A percentile compares a stretch with the other conserved stretches of the same genome.
Evolutionary conservation across 2,113 vertebrate genomes (phyloP).

Genomic region (Oncorhynchus keta): DNA sequence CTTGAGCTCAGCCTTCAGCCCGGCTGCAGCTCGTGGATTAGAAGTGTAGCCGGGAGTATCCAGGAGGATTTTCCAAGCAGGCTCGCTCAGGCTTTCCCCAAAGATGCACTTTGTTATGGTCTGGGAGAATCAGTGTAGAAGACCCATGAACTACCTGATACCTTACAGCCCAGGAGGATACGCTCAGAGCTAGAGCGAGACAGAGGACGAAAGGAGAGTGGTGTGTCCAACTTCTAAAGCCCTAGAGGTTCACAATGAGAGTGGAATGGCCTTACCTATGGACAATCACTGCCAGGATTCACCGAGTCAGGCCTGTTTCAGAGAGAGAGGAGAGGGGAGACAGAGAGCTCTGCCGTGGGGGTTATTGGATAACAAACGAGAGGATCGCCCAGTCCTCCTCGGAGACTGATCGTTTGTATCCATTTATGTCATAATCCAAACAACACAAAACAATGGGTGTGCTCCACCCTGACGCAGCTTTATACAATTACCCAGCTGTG

Average conservation of each 20-base stretch:
- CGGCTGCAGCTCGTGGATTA: conserved; percentile 19
- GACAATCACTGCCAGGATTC: neutral
- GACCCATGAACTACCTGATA: neutral
- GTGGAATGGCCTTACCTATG: neutral
- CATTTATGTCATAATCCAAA: conserved; percentile 67
- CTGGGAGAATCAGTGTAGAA: neutral
- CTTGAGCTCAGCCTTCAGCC: neutral
- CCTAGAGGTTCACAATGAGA: neutral
- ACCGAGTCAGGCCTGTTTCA: neutral
- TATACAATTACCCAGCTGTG: conserved; percentile 60
- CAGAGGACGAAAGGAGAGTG: neutral
- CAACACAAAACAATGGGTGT: conserved; percentile 48
- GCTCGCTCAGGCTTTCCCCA: neutral
- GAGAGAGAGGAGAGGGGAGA: neutral
- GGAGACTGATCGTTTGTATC: conserved; percentile 59
- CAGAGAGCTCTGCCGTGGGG: neutral
- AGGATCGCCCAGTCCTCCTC: conserved; percentile 37
- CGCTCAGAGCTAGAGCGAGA: neutral
- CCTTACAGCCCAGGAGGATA: neutral
- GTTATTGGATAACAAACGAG: conserved; percentile 33
- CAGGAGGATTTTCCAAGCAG: neutral
- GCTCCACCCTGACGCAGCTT: conserved; percentile 55
- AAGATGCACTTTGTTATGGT: no score
- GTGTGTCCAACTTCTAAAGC: neutral
- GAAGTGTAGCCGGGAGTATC: neutral